Base-by-base conservation (phyloP, 2,113 vertebrate species). In the Labrus mixtus region DNA sequence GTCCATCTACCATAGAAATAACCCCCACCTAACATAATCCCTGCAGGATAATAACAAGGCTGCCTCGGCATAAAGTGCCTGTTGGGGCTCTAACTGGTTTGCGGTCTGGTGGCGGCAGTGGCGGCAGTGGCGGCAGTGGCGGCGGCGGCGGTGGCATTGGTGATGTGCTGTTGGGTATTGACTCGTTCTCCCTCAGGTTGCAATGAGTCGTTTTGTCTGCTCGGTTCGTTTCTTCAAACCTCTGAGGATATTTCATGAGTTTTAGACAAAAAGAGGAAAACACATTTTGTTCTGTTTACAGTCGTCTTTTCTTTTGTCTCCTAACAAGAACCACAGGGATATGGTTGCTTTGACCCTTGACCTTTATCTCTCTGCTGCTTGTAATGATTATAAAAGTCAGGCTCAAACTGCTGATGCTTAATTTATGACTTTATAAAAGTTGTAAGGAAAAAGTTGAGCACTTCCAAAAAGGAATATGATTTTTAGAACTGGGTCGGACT, bases 41-140 rank as follows among this genome's bases (percentile, higher is more conserved):
- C 73, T 41, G 62, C 73, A 59, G 73, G 54, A 41, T 58, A 51
- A 75, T 66, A 41, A 66, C 73, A 66, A 43, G 41, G 39, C 73
- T 11, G 43, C 62, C 62, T 51, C 43, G 22, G 43, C 12, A 8
- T 55, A 51, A 37, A 59, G 62, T 20, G n/a, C 72, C 72, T 17
- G 54, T 29, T 10, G 36, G 20, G 54, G n/a, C 61, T 57, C 41
- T 65, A 58, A 65, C 57, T 74, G 60, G 51, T 57, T 65, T 36
- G 71, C 15, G 56, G 68, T 10, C 33, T 41, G n/a, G n/a, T n/a
- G n/a, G n/a, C n/a, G n/a, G n/a, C n/a, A n/a, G n/a, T n/a, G n/a
- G n/a, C n/a, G 57, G n/a, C n/a, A n/a, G n/a, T n/a, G n/a, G n/a
- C n/a, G n/a, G n/a, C n/a, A n/a, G n/a, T 41, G 57, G 54, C 54